These are phyloP conservation scores for Drosophila neutralis DNA, from an alignment of 2,888 invertebrate species.

Conservation along the genomic window DNA sequence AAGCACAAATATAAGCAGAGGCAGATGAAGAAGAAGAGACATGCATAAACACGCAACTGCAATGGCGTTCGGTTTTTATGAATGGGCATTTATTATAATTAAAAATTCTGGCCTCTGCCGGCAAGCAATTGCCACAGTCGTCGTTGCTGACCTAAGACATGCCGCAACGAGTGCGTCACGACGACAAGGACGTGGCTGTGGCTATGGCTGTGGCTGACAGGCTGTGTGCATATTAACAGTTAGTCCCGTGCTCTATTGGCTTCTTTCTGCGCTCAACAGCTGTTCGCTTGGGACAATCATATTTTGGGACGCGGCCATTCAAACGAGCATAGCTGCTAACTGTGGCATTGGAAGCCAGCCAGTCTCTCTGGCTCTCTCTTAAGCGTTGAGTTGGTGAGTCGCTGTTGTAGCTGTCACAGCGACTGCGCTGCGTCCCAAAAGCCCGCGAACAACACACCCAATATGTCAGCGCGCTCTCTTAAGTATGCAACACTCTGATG, in stretches of 20 bases:
- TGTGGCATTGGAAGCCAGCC: constrained; percentile 70
- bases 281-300: constrained; percentile 66
- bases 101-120: constrained; percentile 71
- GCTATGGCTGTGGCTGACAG: constrained; percentile 34
- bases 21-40: not conserved
- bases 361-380: constrained; percentile 18
- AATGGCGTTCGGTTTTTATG: constrained; percentile 73
- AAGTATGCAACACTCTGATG: constrained; percentile 47
- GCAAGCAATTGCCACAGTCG: constrained; percentile 34
- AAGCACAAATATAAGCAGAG: constrained; percentile 2
- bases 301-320: constrained; percentile 43
- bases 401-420: constrained; percentile 28
- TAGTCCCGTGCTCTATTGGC: constrained; percentile 57
- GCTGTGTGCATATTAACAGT: constrained; percentile 44
- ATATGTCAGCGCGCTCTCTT: constrained; percentile 51
- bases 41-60: constrained; percentile 65
- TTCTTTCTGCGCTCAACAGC: constrained; percentile 60
- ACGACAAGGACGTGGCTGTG: constrained; percentile 34
- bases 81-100: constrained; percentile 81
- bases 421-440: constrained; percentile 45
- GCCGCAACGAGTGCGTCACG: constrained; percentile 68
- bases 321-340: constrained; percentile 54
- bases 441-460: constrained; percentile 61
- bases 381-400: constrained; percentile 47
- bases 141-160: constrained; percentile 81